Percentiles rank a stretch among this genome's conserved stretches.
Conservation (phyloP, 2,113 vertebrate genomes). For the Rhabdornis inornatus region DNA sequence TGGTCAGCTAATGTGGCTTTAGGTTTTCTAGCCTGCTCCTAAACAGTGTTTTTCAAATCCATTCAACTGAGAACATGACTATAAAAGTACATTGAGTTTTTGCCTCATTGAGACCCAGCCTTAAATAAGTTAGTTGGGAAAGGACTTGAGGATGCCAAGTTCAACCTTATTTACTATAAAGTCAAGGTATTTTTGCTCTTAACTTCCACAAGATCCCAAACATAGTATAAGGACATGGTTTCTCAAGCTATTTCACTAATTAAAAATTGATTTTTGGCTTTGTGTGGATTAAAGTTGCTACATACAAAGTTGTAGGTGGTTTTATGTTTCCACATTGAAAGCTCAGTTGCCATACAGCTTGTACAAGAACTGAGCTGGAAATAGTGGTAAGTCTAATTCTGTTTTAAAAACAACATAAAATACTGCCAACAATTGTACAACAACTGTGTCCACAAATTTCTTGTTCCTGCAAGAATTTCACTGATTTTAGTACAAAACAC, state of each 20-base stretch:
- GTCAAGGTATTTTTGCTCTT: neutral
- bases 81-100: neutral
- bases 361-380: neutral
- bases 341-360: neutral
- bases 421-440: neutral
- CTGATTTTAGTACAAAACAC: neutral
- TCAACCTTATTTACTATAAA: neutral
- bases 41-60: neutral
- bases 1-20: neutral
- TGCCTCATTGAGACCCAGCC: neutral
- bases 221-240: neutral
- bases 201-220: neutral
- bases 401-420: neutral
- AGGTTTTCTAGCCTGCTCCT: neutral
- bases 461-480: constrained; percentile 5
- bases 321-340: neutral
- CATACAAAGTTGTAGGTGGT: neutral
- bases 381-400: neutral
- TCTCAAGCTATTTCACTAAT: constrained; percentile 46
- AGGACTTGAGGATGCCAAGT: neutral
- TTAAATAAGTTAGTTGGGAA: neutral
- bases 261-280: constrained; percentile 65
- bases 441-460: neutral
- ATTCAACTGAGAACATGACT: neutral
- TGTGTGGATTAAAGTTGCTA: constrained; percentile 11